Base-by-base conservation (phyloP, 2,797 vertebrate species). In the Poeciliopsis gracilis region DNA sequence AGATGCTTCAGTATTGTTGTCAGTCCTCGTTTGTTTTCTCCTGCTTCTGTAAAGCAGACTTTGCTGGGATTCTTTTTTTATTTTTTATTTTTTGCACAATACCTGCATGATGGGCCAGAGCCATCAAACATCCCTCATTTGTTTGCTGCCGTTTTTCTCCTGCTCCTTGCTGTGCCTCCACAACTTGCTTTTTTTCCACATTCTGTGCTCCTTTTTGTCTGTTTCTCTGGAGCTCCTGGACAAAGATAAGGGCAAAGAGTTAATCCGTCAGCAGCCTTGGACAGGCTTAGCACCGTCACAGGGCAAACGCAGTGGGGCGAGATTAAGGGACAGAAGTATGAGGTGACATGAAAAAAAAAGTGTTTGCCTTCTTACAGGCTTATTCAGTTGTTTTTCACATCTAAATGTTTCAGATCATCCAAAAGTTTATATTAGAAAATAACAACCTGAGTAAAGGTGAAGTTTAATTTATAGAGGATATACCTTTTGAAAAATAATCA, bases 171-270 rank as follows among this genome's bases (percentile, higher is more conserved):
- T 28, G 59, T 59, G 77, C 85, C 82, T 80, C 77, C 66, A 46
- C 78, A 72, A 81, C 80, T 88, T 73, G 69, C 49, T 61, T 76
- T 55, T 82, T 49, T 82, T 33, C 2, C 63, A 72, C 73, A 72
- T 73, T 61, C 28, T 67, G 75, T 86, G 79, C 77, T 84, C 71
- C 76, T 79, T 85, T 84, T 70, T 74, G 72, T n/a, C 72, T 79
- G 45, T 82, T 84, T 74, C 83, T 90, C 83, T 84, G 53, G 72
- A 85, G 86, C 91, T 87, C 78, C 84, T 76, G 80, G 77, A 90
- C 86, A 91, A 91, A 93, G 85, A 85, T 88, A 91, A 88, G 87
- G 91, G 85, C 88, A 92, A 76, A 74, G 76, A 88, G 90, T 87
- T 94, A 88, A 93, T 93, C 91, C 87, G 84, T 77, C 77, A 36